phyloP scores from a whole-genome alignment of 2,888 invertebrate genomes.

The Poecilobothrus nobilitatus region DNA sequence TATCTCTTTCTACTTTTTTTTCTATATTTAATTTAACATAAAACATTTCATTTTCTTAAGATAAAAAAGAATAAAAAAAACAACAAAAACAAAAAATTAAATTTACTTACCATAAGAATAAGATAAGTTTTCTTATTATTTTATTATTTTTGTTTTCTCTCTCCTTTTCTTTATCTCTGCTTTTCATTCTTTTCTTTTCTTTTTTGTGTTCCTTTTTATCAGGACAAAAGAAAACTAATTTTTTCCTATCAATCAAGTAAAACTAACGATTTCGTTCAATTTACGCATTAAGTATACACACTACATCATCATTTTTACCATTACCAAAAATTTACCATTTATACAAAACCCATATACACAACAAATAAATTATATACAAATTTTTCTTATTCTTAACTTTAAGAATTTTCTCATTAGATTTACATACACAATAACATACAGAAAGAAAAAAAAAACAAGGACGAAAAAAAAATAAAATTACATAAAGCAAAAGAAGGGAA shows the following conservation, averaged over 20 bases:
- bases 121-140: background rate
- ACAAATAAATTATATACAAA: too few species aligned
- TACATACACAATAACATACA: too few species aligned
- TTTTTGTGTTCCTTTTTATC: background rate
- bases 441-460: too few species aligned
- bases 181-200: background rate
- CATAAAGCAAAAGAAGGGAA: too few species aligned
- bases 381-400: too few species aligned
- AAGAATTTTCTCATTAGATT: background rate
- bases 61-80: background rate
- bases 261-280: background rate
- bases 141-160: too few species aligned
- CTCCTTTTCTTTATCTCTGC: background rate
- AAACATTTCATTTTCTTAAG: background rate
- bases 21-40: background rate
- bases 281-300: background rate
- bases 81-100: background rate
- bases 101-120: background rate
- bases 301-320: too few species aligned
- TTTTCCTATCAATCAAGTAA: slow-evolving; percentile 3
- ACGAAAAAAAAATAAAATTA: too few species aligned
- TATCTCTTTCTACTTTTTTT: background rate
- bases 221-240: background rate
- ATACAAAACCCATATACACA: too few species aligned
- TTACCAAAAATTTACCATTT: too few species aligned